A percentile compares a stretch with the other conserved stretches of the same genome.
Conservation (phyloP, 1,140 invertebrate genomes). For the Zaprionus camerounensis region DNA sequence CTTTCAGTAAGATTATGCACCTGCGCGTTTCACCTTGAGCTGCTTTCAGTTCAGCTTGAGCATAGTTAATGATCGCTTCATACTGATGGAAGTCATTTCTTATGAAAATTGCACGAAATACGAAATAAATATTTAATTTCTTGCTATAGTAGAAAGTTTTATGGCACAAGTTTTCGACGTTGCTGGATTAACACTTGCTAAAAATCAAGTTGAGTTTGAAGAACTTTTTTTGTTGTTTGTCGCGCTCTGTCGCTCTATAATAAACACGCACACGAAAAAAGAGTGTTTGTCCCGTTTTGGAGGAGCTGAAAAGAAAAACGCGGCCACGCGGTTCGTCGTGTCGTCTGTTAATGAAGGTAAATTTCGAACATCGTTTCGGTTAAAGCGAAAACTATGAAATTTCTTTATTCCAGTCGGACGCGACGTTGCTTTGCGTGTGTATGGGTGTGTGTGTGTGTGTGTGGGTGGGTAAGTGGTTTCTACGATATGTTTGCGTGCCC, state of each 20-base stretch:
- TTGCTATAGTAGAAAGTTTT: conserved; percentile 16
- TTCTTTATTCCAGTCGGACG: conserved; percentile 73
- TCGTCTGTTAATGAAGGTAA: conserved; percentile 81
- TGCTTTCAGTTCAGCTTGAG: conserved; percentile 1
- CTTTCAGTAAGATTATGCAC: conserved; percentile 25
- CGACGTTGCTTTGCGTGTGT: conserved; percentile 1
- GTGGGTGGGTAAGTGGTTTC: conserved; percentile 37
- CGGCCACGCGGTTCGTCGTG: conserved; percentile 69
- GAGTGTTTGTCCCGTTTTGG: not conserved
- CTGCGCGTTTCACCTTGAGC: conserved; percentile 26
- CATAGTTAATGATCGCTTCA: conserved; percentile 39
- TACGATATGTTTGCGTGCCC: conserved; percentile 68
- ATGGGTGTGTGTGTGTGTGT: conserved; percentile 17
- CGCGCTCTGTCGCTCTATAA: not conserved
- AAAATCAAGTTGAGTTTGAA: conserved; percentile 1
- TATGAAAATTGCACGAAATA: conserved; percentile 55
- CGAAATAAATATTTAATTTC: conserved; percentile 65
- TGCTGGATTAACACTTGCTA: conserved; percentile 17
- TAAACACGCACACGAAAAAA: conserved; percentile 17
- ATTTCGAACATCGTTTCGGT: conserved; percentile 77
- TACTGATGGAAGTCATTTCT: conserved; percentile 45
- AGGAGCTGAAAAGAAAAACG: conserved; percentile 47
- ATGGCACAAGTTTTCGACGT: conserved; percentile 20
- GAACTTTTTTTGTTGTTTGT: conserved; percentile 1
- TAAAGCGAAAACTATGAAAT: conserved; percentile 81